Percentiles rank a stretch among this genome's conserved stretches.
phyloP scores from a whole-genome alignment of 2,797 vertebrate genomes.

The Chloroceryle inda region DNA sequence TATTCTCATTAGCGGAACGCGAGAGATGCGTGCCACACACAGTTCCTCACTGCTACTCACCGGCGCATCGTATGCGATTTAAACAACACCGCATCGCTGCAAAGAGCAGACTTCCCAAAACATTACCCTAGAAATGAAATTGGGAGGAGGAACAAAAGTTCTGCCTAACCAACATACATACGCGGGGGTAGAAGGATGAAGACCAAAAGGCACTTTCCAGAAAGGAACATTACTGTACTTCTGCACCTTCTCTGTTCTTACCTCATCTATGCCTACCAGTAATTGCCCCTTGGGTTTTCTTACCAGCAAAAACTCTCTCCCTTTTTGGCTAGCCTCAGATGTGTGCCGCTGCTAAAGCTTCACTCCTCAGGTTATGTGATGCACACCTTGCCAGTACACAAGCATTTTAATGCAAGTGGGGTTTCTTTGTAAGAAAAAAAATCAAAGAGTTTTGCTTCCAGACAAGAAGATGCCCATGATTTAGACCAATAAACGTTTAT shows the following conservation, averaged over 20 bases:
- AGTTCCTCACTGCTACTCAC: background rate
- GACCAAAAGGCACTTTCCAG: background rate
- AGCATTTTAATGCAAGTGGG: background rate
- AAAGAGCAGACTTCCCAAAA: background rate
- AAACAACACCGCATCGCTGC: rapidly evolving
- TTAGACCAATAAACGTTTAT: background rate
- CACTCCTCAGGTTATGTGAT: rapidly evolving
- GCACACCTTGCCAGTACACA: background rate
- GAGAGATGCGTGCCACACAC: background rate
- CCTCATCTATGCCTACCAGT: background rate
- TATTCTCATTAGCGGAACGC: background rate
- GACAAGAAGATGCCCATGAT: background rate
- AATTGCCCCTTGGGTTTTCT: background rate
- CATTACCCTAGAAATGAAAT: background rate
- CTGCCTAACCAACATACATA: background rate
- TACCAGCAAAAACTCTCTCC: background rate
- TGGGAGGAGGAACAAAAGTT: background rate
- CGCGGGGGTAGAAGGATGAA: background rate
- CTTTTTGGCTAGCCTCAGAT: background rate
- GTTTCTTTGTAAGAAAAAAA: background rate
- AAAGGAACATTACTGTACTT: background rate
- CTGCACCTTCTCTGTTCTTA: background rate
- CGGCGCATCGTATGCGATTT: rapidly evolving
- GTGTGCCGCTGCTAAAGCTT: background rate
- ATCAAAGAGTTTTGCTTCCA: background rate